phyloP scores from a whole-genome alignment of 2,888 invertebrate species.

The Beris chalybata region DNA sequence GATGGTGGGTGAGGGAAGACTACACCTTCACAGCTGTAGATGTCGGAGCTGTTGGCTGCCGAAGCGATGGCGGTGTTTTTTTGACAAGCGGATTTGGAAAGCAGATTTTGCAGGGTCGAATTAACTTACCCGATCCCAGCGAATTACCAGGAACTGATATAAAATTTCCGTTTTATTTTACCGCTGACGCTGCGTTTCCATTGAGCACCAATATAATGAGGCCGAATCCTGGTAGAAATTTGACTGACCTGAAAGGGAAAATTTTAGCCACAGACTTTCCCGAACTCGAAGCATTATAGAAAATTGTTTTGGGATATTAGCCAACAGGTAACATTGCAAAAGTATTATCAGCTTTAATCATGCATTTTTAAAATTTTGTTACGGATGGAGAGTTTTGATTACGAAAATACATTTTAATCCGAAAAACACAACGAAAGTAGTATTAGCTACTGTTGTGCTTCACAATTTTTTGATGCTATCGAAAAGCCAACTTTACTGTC shows the following conservation, averaged over 20 bases:
- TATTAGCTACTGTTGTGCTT: too few relatives aligned
- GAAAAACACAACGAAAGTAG: too few relatives aligned
- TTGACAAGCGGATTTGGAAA: constrained; percentile 3
- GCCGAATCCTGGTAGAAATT: constrained; percentile 1
- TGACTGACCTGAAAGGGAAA: too few relatives aligned
- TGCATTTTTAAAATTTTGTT: too few relatives aligned
- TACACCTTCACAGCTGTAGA: constrained; percentile 41
- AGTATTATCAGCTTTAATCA: too few relatives aligned
- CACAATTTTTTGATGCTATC: too few relatives aligned
- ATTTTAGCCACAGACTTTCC: constrained; percentile 3
- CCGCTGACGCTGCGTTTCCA: constrained; percentile 17
- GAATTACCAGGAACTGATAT: constrained; percentile 10
- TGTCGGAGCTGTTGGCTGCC: constrained; percentile 19
- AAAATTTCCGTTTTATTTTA: constrained; percentile 23
- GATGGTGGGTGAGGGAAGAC: constrained; percentile 21
- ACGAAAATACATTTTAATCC: too few relatives aligned
- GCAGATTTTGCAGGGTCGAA: background rate
- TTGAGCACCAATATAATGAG: constrained; percentile 11
- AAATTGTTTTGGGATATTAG: constrained; percentile 18
- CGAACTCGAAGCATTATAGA: constrained; percentile 13
- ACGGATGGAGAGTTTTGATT: too few relatives aligned
- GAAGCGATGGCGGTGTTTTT: constrained; percentile 9
- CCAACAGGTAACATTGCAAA: background rate
- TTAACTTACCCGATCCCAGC: background rate
- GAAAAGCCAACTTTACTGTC: too few relatives aligned